Evolutionary conservation across 1,140 invertebrate genomes (phyloP).

Genomic region (Idris sp.): DNA sequence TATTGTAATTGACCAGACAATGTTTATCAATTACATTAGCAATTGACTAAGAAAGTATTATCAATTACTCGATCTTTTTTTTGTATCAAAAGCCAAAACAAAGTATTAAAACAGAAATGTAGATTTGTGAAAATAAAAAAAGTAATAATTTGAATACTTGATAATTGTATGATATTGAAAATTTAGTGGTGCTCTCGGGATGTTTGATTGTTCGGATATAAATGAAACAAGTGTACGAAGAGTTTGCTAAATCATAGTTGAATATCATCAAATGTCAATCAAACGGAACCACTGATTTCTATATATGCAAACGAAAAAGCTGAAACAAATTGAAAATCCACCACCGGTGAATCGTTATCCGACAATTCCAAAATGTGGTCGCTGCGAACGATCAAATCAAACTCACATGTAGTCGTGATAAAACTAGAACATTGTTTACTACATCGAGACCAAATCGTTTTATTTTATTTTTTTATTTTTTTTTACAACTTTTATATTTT

Average conservation of each 20-base stretch:
- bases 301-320: slow-evolving; percentile 18
- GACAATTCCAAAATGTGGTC: slow-evolving; percentile 43
- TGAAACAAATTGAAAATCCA: slow-evolving; percentile 43
- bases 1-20: slow-evolving; percentile 1
- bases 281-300: slow-evolving; percentile 50
- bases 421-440: too few species aligned
- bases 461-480: too few species aligned
- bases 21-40: slow-evolving; percentile 10
- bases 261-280: slow-evolving; percentile 56
- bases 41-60: slow-evolving; percentile 16
- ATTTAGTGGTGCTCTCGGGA: slow-evolving; percentile 5
- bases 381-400: slow-evolving; percentile 31
- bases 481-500: too few species aligned
- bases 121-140: too few species aligned
- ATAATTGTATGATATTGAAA: not conserved
- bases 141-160: too few species aligned
- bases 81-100: too few species aligned
- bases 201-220: slow-evolving; percentile 12
- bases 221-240: slow-evolving; percentile 28
- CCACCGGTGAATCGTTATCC: slow-evolving; percentile 44
- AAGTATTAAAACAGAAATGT: too few species aligned
- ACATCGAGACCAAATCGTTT: too few species aligned
- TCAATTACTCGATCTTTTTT: too few species aligned
- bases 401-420: slow-evolving; percentile 1
- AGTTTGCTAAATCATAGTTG: slow-evolving; percentile 38